These are phyloP conservation scores for Microcebus ravelobensis DNA, from an alignment of 2,113 vertebrate species.

Conservation along the genomic window DNA sequence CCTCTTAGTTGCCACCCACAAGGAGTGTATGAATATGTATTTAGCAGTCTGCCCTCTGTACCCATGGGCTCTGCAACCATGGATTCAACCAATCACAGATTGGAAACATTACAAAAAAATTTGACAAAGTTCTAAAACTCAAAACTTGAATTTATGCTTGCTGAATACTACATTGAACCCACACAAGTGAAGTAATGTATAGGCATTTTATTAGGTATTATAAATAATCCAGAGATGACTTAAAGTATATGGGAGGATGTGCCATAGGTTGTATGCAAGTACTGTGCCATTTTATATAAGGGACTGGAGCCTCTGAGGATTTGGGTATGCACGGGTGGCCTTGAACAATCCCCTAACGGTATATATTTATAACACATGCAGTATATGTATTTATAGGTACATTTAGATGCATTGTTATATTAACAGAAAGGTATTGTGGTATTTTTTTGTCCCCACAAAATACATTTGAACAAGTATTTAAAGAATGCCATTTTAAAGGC, in stretches of 20 bases:
- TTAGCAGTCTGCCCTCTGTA: background rate
- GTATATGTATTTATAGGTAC: background rate
- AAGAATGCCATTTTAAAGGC: conserved; percentile 43
- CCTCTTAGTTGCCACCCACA: background rate
- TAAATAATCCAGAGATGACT: background rate
- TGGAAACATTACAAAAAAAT: background rate
- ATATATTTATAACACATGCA: background rate
- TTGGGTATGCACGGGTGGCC: background rate
- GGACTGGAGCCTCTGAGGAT: background rate
- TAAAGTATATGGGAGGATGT: background rate
- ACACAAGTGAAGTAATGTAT: background rate
- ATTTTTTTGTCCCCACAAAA: background rate
- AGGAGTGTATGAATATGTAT: background rate
- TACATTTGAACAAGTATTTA: background rate
- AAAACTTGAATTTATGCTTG: background rate
- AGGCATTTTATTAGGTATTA: background rate
- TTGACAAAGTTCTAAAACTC: background rate
- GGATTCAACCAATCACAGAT: background rate
- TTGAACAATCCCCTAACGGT: background rate
- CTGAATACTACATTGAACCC: background rate
- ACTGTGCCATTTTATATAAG: background rate
- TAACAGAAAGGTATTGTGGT: background rate
- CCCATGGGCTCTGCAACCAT: too few relatives aligned
- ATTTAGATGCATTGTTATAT: conserved; percentile 7
- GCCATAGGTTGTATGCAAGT: background rate